Evolutionary conservation across 2,113 vertebrate species (phyloP), one percentile per base, ranked within the genome.

Genomic region (Ibidorhyncha struthersii): DNA sequence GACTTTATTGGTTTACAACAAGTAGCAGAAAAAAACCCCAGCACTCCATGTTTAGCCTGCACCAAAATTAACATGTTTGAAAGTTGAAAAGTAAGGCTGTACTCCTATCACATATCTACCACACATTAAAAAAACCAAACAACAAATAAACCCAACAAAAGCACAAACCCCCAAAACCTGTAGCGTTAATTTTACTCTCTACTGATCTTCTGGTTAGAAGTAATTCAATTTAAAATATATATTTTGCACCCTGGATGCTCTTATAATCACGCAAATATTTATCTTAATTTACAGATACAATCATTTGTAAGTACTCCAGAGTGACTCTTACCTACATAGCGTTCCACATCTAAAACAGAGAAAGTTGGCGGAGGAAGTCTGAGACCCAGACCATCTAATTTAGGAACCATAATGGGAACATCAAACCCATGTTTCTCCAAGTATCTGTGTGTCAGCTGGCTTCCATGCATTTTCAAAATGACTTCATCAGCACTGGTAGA

Each of bases 401-500:
- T 99, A 12, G 99, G 97, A 96, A 99, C 98, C 93, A 97, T 98
- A 72, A 99, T 99, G 85, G 99, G 99, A 95, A 99, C 98, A 89
- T 98, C 98, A 97, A 99, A 99, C 88, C 99, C 99, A 63, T 99
- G 99, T 81, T 99, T 99, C 98, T 99, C 99, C 98, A 99, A 98
- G 93, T 99, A 99, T 96, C 98, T 98, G 78, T 99, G 98, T 23
- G 99, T 99, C 98, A 99, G 92, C 87, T 99, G 99, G 97, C 98
- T 98, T 29, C 99, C 99, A 73, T 99, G 98, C 99, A 99, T 99
- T 97, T 98, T 98, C 89, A 98, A 97, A 96, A 99, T 94, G 6
- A 99, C 97, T 95, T 99, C 99, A 91, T 99, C 99, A 34, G 98
- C 99, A 97, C 99, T 99, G 94, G 34, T 49, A 9, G 95, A 49